Evolutionary conservation across 2,888 invertebrate genomes (phyloP).

Genomic region (Hymenopus coronatus): DNA sequence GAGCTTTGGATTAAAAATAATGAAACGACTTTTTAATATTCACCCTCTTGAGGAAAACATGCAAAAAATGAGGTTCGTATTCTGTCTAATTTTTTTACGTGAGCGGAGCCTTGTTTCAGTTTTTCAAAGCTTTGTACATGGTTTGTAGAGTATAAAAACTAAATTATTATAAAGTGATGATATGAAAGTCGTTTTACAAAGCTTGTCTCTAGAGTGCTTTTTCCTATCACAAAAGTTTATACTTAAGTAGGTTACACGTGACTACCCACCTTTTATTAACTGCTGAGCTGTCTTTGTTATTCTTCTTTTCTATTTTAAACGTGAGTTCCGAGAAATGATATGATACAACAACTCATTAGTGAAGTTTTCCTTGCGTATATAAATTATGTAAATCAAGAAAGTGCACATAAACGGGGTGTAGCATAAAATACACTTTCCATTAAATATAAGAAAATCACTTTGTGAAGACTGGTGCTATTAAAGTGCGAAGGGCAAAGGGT

Average conservation of each 20-base stretch:
- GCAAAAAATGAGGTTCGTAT: not conserved
- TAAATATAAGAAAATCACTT: too few species aligned
- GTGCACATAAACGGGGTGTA: too few species aligned
- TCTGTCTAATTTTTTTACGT: too few species aligned
- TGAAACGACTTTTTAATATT: not conserved
- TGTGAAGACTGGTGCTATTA: too few species aligned
- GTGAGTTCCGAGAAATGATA: too few species aligned
- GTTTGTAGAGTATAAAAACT: not conserved
- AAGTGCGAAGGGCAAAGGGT: too few species aligned
- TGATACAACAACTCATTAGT: too few species aligned
- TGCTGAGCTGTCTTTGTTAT: not conserved
- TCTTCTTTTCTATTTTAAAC: too few species aligned
- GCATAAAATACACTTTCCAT: too few species aligned
- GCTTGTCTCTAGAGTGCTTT: not conserved
- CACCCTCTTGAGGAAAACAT: not conserved
- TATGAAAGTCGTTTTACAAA: not conserved
- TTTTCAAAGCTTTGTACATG: not conserved
- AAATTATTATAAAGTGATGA: not conserved
- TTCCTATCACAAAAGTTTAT: not conserved
- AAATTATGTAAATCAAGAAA: too few species aligned
- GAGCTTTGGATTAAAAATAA: too few species aligned
- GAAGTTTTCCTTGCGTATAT: too few species aligned
- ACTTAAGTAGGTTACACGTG: not conserved
- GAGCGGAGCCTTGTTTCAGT: not conserved
- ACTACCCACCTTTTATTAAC: not conserved